Conservation (phyloP, 2,797 vertebrate genomes). For the Macropus fuliginosus region DNA sequence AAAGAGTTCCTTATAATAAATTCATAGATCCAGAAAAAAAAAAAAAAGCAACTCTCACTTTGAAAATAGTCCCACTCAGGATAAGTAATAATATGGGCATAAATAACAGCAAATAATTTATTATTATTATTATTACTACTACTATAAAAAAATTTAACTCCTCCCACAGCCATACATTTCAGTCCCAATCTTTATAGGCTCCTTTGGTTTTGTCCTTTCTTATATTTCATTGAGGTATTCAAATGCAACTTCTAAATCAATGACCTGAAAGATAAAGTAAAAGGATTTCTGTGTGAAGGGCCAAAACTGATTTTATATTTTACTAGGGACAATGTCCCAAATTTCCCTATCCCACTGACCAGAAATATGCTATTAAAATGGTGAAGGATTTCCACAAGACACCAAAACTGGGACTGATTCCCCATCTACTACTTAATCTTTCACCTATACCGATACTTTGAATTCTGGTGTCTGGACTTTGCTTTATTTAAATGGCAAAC, state of each 20-base stretch:
- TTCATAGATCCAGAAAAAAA: not conserved
- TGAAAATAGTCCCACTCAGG: not conserved
- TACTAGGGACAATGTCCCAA: constrained; percentile 40
- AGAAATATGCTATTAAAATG: constrained; percentile 61
- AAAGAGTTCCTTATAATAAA: not conserved
- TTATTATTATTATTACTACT: not conserved
- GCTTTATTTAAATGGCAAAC: constrained; percentile 49
- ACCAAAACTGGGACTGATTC: constrained; percentile 60
- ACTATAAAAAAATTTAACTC: not conserved
- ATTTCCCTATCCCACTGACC: constrained; percentile 47
- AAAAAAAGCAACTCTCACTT: not conserved
- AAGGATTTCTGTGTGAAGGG: not conserved
- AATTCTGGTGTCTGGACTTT: constrained; percentile 68
- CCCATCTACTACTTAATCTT: constrained; percentile 52
- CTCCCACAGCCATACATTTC: not conserved
- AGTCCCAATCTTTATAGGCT: not conserved
- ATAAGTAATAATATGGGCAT: not conserved
- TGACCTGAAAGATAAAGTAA: not conserved
- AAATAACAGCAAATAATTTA: not conserved
- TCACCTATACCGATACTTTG: constrained; percentile 59
- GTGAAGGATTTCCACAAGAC: constrained; percentile 61
- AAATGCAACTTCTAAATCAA: constrained; percentile 1
- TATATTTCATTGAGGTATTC: not conserved
- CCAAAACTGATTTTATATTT: constrained; percentile 56
- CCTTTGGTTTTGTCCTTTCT: not conserved